A percentile compares a stretch with the other conserved stretches of the same genome.
These are phyloP conservation scores for Hemicentrotus pulcherrimus DNA, from an alignment of 35 echinoderm and acorn worm genomes.

Conservation along the genomic window DNA sequence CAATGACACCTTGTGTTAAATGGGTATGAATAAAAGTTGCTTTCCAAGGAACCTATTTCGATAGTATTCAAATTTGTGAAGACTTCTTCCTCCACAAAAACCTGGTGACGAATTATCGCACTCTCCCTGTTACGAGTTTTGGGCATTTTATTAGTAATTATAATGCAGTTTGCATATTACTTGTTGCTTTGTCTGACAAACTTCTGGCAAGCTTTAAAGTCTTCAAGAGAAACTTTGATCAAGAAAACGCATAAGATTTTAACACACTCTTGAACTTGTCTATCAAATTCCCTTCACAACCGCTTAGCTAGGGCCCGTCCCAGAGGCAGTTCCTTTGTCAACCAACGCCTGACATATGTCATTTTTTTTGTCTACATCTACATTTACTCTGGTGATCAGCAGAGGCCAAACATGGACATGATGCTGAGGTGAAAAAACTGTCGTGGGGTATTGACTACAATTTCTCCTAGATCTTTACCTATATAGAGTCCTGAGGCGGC, in stretches of 20 bases:
- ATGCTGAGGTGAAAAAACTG: too few relatives aligned
- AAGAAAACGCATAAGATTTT: background rate
- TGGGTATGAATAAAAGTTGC: too few relatives aligned
- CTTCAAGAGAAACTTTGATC: background rate
- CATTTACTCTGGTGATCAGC: background rate
- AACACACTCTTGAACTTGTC: background rate
- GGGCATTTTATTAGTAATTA: too few relatives aligned
- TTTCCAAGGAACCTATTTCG: too few relatives aligned
- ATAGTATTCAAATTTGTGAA: too few relatives aligned
- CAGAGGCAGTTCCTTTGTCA: background rate
- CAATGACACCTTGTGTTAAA: too few relatives aligned
- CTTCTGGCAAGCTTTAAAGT: background rate
- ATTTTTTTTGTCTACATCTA: background rate
- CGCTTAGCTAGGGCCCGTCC: background rate
- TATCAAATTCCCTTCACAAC: background rate
- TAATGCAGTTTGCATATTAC: too few relatives aligned
- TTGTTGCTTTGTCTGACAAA: background rate
- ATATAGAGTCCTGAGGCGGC: conserved; percentile 82
- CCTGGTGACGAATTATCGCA: too few relatives aligned
- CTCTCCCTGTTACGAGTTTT: too few relatives aligned
- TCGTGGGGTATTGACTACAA: too few relatives aligned
- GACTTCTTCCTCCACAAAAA: too few relatives aligned
- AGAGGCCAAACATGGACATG: background rate
- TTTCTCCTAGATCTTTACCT: conserved; percentile 51
- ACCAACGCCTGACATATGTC: background rate